These are phyloP conservation scores for Mylabris sibirica DNA, from an alignment of 2,888 invertebrate species.

Conservation along the genomic window DNA sequence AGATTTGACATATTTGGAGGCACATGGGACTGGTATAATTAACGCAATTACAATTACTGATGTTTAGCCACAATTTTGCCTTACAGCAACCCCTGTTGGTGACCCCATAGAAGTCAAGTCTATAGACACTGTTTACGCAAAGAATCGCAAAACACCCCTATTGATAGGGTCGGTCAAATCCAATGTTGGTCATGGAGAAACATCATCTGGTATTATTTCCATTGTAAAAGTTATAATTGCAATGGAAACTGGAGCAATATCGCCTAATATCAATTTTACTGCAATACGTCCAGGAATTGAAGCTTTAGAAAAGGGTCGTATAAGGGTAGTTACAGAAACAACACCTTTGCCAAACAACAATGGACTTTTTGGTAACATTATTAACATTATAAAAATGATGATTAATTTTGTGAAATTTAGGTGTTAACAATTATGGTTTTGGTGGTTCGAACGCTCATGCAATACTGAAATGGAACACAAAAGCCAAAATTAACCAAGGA, in stretches of 20 bases:
- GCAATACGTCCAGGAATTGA: slow-evolving; percentile 63
- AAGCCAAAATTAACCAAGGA: slow-evolving; percentile 67
- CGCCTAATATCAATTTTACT: slow-evolving; percentile 84
- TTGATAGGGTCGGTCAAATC: slow-evolving; percentile 92
- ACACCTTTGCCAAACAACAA: not conserved
- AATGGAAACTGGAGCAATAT: slow-evolving; percentile 80
- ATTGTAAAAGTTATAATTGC: slow-evolving; percentile 73
- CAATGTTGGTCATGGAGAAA: slow-evolving; percentile 93
- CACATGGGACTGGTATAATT: slow-evolving; percentile 77
- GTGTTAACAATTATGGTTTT: slow-evolving; percentile 24
- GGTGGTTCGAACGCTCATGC: slow-evolving; percentile 18
- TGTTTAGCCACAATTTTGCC: not conserved
- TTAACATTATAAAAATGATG: not conserved
- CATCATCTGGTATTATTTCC: slow-evolving; percentile 83
- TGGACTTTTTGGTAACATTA: not conserved
- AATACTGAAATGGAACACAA: slow-evolving; percentile 65
- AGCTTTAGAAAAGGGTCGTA: slow-evolving; percentile 63
- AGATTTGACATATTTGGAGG: slow-evolving; percentile 81
- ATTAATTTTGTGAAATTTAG: slow-evolving; percentile 3
- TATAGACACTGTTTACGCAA: slow-evolving; percentile 80
- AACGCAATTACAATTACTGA: not conserved
- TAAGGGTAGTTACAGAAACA: slow-evolving; percentile 3
- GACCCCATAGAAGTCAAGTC: slow-evolving; percentile 92
- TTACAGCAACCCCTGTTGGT: slow-evolving; percentile 75
- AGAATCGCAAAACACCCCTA: slow-evolving; percentile 72